Evolutionary conservation across 2,797 vertebrate species (phyloP).

Genomic region (Dendrocincla fuliginosa): DNA sequence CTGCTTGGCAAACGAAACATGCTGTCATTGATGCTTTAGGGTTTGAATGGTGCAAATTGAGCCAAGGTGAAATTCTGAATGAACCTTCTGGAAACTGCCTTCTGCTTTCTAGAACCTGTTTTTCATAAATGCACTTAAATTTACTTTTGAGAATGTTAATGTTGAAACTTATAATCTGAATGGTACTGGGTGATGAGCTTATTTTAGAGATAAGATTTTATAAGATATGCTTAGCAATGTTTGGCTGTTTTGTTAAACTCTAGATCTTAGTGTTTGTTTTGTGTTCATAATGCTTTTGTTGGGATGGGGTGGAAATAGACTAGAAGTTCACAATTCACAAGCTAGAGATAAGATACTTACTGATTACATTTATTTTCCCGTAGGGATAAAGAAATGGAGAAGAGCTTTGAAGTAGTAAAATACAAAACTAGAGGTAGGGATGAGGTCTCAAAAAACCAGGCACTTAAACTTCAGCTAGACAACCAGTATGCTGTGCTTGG

Average conservation of each 20-base stretch:
- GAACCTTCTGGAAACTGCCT: not conserved
- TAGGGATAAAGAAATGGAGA: conserved; percentile 98
- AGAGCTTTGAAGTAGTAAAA: conserved; percentile 98
- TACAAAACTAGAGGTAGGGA: conserved; percentile 94
- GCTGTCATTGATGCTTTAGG: not conserved
- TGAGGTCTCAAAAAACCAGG: conserved; percentile 84
- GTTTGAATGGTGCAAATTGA: not conserved
- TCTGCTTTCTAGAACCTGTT: not conserved
- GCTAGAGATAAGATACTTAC: conserved; percentile 72
- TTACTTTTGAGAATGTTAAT: not conserved
- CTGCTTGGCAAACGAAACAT: not conserved
- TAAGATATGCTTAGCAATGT: not conserved
- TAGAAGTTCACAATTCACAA: conserved; percentile 38
- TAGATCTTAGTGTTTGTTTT: not conserved
- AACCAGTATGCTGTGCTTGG: conserved; percentile 98
- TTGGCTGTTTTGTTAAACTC: not conserved
- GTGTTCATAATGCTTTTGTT: not conserved
- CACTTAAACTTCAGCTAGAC: conserved; percentile 94
- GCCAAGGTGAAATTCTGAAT: not conserved
- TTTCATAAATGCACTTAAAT: not conserved
- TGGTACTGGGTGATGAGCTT: not conserved
- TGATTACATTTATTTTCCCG: conserved; percentile 83
- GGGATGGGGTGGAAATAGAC: conserved; percentile 55
- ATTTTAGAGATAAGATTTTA: not conserved
- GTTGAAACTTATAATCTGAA: not conserved